Evolutionary conservation across 2,113 vertebrate species (phyloP).

Genomic region (Struthidea cinerea): DNA sequence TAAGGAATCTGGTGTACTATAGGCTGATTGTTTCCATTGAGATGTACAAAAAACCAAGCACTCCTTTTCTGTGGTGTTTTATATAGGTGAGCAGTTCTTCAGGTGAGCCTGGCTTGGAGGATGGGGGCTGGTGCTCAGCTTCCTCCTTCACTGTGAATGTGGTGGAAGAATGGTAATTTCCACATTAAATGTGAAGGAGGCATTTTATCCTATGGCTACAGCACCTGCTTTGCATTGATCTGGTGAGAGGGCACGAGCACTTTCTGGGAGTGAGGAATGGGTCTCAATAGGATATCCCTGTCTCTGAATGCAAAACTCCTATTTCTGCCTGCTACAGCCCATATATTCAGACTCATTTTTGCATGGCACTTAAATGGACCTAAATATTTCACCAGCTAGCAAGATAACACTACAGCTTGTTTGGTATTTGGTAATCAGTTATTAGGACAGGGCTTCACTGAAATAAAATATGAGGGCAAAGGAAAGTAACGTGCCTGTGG

Average conservation of each 20-base stretch:
- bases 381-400: slow-evolving; percentile 11
- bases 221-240: background rate
- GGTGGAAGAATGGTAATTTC: background rate
- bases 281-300: background rate
- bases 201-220: background rate
- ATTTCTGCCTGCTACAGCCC: background rate
- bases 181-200: background rate
- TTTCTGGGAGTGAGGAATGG: background rate
- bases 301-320: slow-evolving; percentile 12
- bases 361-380: background rate
- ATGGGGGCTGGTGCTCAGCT: background rate
- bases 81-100: background rate
- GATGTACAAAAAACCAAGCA: background rate
- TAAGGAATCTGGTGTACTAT: background rate
- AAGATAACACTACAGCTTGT: slow-evolving; percentile 13
- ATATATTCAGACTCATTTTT: background rate
- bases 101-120: background rate
- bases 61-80: background rate
- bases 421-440: slow-evolving; percentile 51
- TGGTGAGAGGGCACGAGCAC: background rate
- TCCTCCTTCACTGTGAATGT: background rate
- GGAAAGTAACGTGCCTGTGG: slow-evolving; percentile 53
- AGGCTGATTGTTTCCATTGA: background rate
- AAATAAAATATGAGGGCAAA: slow-evolving; percentile 58
- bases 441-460: slow-evolving; percentile 34